phyloP scores from a whole-genome alignment of 2,113 vertebrate genomes.

The Eubucco bourcierii region DNA sequence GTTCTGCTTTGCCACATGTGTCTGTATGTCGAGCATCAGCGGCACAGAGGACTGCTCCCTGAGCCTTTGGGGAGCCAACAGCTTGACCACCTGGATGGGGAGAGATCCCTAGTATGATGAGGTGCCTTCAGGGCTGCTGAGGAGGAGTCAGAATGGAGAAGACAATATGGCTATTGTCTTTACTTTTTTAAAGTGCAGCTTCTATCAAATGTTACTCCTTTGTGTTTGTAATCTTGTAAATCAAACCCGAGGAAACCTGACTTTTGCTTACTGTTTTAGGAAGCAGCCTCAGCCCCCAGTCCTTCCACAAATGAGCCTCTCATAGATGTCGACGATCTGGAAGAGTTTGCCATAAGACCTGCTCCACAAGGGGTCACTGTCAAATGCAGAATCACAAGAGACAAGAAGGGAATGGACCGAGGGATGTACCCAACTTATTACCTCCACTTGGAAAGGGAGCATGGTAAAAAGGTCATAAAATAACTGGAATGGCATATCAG shows the following conservation, averaged over 20 bases:
- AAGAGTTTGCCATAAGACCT: slow-evolving; percentile 92
- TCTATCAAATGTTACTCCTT: neutral
- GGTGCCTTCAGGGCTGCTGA: neutral
- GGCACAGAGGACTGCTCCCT: neutral
- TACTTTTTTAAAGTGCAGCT: neutral
- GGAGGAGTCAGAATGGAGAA: neutral
- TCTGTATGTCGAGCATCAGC: neutral
- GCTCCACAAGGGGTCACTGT: slow-evolving; percentile 93
- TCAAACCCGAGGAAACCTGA: neutral
- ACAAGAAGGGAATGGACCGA: slow-evolving; percentile 99
- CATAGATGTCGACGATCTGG: slow-evolving; percentile 92
- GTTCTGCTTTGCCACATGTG: neutral
- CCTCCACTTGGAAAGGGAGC: slow-evolving; percentile 96
- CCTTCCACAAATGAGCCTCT: slow-evolving; percentile 84
- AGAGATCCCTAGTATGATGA: neutral
- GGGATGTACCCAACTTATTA: slow-evolving; percentile 99
- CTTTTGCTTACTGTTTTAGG: slow-evolving; percentile 73
- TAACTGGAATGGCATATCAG: slow-evolving; percentile 66
- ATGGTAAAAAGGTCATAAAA: slow-evolving; percentile 93
- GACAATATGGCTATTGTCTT: neutral
- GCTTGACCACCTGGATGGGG: neutral
- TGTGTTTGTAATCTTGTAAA: neutral
- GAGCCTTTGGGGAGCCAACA: neutral
- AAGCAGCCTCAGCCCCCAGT: slow-evolving; percentile 91
- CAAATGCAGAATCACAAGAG: slow-evolving; percentile 96